A percentile compares a stretch with the other conserved stretches of the same genome.
Evolutionary conservation across 2,888 invertebrate species (phyloP).

Genomic region (Scrobipalpa atriplicella): DNA sequence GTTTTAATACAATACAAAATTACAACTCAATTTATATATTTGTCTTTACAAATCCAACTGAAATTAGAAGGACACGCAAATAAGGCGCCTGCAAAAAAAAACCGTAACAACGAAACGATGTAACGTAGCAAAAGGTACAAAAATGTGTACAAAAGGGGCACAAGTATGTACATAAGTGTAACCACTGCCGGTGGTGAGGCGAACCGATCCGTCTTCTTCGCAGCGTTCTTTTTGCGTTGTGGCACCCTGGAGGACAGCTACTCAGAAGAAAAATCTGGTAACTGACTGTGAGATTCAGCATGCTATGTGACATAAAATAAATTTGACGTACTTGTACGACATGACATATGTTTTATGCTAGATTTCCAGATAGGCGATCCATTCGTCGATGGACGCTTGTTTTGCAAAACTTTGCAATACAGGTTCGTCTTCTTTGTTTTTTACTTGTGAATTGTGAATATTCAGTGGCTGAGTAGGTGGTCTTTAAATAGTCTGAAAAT

Average conservation of each 20-base stretch:
- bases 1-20: too few relatives aligned
- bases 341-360: too few relatives aligned
- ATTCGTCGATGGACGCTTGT: too few relatives aligned
- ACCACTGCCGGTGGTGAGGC: slow-evolving; percentile 48
- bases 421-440: too few relatives aligned
- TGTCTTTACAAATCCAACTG: not conserved
- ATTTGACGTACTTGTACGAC: not conserved
- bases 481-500: too few relatives aligned
- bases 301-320: not conserved
- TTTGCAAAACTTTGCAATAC: too few relatives aligned
- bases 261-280: slow-evolving; percentile 23
- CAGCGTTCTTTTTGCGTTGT: slow-evolving; percentile 48
- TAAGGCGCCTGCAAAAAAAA: not conserved
- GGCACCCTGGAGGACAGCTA: slow-evolving; percentile 37
- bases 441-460: too few relatives aligned
- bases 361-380: too few relatives aligned
- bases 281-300: not conserved
- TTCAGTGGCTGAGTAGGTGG: too few relatives aligned
- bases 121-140: slow-evolving; percentile 6
- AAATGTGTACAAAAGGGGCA: slow-evolving; percentile 38
- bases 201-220: slow-evolving; percentile 56
- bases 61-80: not conserved
- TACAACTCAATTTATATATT: not conserved
- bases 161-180: slow-evolving; percentile 34
- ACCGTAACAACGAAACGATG: not conserved